Evolutionary conservation across 2,113 vertebrate species (phyloP), one percentile per base, ranked within the genome.

Genomic region (Sinocyclocheilus rhinocerous): DNA sequence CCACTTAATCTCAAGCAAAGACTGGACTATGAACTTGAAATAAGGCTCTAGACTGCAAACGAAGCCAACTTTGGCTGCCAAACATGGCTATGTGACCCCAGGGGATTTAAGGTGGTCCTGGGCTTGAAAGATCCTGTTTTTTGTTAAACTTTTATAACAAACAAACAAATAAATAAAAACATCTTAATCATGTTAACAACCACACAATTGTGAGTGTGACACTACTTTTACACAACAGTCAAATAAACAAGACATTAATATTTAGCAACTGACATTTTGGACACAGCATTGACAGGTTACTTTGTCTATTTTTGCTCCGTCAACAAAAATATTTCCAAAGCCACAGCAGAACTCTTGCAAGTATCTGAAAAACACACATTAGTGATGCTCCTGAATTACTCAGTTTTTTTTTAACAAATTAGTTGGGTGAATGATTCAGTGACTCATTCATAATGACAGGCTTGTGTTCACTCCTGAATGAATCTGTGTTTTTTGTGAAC

Each of bases 1-100:
- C 45, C 18, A 55, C 45, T 83, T 83, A 11, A 70, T 83, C 65
- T 55, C 24, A 50, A n/a, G 26, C 13, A 82, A 65, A 69, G n/a
- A 18, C 61, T 67, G 24, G 63, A 33, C 63, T 13, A 16, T 36
- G 80, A 82, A 50, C 45, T 69, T 82, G 16, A 69, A 69, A 70
- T 16, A 36, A 52, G 18, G 1, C 5, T 29, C 5, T 45, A 12
- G 2, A 10, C 42, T 67, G 48, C n/a, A 76, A 50, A 81, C 6
- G 4, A 81, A 81, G n/a, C 4, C 39, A 65, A 26, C 22, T 9
- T 48, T 81, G 29, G 29, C 77, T 79, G 20, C 36, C 8, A 48
- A 39, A 45, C 52, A 45, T 61, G 22, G 36, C 7, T 18, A 42
- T 81, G 10, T 33, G 26, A 76, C 45, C 36, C 69, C 20, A n/a